Percentiles rank a stretch among this genome's conserved stretches.
These are phyloP conservation scores for Rhingia campestris DNA, from an alignment of 2,888 invertebrate species.

Conservation along the genomic window DNA sequence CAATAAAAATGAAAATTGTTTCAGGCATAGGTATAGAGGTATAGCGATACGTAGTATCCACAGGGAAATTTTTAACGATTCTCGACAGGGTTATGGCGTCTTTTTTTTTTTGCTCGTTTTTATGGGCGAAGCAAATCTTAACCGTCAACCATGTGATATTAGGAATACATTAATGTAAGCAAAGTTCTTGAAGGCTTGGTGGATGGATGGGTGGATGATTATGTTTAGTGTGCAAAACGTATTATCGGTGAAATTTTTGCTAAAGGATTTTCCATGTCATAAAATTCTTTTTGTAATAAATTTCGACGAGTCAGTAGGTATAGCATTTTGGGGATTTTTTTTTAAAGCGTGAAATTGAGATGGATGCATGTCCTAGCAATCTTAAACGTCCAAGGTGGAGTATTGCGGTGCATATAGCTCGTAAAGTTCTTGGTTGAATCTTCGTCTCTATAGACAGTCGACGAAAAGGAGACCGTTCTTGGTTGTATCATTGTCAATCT, in stretches of 20 bases:
- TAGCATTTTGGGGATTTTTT: not conserved
- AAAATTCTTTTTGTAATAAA: slow-evolving; percentile 65
- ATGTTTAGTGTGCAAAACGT: slow-evolving; percentile 42
- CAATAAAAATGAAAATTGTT: slow-evolving; percentile 58
- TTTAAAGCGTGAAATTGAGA: not conserved
- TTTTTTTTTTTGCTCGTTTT: slow-evolving; percentile 11
- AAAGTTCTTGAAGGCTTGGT: not conserved
- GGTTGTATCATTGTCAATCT: too few relatives aligned
- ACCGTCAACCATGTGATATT: slow-evolving; percentile 63
- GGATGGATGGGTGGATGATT: slow-evolving; percentile 28
- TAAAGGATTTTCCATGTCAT: slow-evolving; percentile 70
- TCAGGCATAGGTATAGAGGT: slow-evolving; percentile 8
- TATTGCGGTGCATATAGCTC: too few relatives aligned
- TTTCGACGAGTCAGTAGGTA: slow-evolving; percentile 59
- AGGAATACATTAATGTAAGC: slow-evolving; percentile 62
- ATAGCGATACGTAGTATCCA: not conserved
- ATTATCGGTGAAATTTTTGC: slow-evolving; percentile 46
- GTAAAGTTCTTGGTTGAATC: too few relatives aligned
- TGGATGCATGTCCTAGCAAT: not conserved
- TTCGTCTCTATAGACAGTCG: too few relatives aligned
- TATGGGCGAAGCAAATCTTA: slow-evolving; percentile 52
- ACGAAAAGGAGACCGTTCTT: too few relatives aligned
- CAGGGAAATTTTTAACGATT: slow-evolving; percentile 41
- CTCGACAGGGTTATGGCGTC: slow-evolving; percentile 29
- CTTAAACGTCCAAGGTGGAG: too few relatives aligned